Conservation (phyloP, 2,888 invertebrate genomes). For the Ctenicera cuprea region DNA sequence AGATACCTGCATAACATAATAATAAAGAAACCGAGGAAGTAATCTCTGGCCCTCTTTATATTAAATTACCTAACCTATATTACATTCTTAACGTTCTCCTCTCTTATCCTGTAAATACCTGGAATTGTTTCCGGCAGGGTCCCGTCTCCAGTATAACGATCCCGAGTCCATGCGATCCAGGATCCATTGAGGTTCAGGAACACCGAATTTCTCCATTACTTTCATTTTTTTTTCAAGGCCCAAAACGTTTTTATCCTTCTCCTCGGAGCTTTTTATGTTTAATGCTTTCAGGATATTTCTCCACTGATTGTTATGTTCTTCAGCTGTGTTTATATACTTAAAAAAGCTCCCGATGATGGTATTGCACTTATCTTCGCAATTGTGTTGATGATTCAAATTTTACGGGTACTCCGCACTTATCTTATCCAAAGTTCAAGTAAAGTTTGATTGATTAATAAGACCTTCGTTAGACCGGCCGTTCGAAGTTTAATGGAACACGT, state of each 20-base stretch:
- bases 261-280: not conserved
- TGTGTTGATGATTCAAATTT: no score
- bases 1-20: constrained; percentile 11
- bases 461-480: not conserved
- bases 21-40: constrained; percentile 28
- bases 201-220: constrained; percentile 63
- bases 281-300: not conserved
- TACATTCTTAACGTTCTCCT: constrained; percentile 51
- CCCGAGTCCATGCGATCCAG: constrained; percentile 70
- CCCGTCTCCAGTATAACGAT: constrained; percentile 70
- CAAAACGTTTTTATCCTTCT: not conserved
- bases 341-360: no score
- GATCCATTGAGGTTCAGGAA: constrained; percentile 71
- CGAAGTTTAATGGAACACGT: constrained; percentile 7
- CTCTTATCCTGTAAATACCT: constrained; percentile 62
- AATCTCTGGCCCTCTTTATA: constrained; percentile 49
- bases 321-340: not conserved
- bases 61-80: constrained; percentile 55
- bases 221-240: constrained; percentile 54
- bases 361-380: no score
- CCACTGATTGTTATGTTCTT: not conserved
- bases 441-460: constrained; percentile 6
- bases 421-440: constrained; percentile 16
- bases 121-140: constrained; percentile 64
- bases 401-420: not conserved